Evolutionary conservation across 2,797 vertebrate genomes (phyloP), one percentile per base, ranked within the genome.

Genomic region (Masticophis lateralis): DNA sequence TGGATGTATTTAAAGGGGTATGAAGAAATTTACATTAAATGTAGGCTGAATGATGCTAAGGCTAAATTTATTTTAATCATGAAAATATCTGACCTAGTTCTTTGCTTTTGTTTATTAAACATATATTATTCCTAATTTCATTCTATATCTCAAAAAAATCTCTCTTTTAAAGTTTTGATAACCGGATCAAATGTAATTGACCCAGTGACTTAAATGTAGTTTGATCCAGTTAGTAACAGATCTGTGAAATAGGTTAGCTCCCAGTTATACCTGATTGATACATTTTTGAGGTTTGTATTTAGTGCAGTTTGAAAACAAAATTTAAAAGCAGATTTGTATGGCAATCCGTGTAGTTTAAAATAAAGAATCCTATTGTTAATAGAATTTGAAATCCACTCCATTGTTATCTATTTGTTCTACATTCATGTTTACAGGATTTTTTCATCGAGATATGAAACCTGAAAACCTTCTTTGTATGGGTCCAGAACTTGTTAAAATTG

Each of bases 361-460:
- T 25, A 83, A 83, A 47, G 9, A 83, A 25, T 83, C 10, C 37
- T 47, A 47, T 83, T 83, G 22, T 83, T 83, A 83, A 10, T 47
- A 83, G 20, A 47, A 47, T 83, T 47, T 47, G 43, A 83, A 83
- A 25, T 83, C 43, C 0, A 47, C 10, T 12, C 79, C 79, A 47
- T 83, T 2, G 79, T 69, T 28, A 32, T 18, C 37, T 94, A 56
- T 93, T 63, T 0, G 0, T 43, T 90, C 9, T 91, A 87, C 94
- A 94, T 47, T 96, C 8, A 0, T 91, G 13, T 90, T 69, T 91
- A 69, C 94, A 99, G 99, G 99, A 22, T 99, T 99, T 97, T 99
- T 99, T 96, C 99, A 99, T 93, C 98, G 99, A 92, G 99, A 99
- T 97, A 99, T 99, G 99, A 99, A 99, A 95, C 99, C 99, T 51